Percentiles rank a stretch among this genome's conserved stretches.
These are phyloP conservation scores for Sipha maydis DNA, from an alignment of 2,888 invertebrate genomes.

Conservation along the genomic window DNA sequence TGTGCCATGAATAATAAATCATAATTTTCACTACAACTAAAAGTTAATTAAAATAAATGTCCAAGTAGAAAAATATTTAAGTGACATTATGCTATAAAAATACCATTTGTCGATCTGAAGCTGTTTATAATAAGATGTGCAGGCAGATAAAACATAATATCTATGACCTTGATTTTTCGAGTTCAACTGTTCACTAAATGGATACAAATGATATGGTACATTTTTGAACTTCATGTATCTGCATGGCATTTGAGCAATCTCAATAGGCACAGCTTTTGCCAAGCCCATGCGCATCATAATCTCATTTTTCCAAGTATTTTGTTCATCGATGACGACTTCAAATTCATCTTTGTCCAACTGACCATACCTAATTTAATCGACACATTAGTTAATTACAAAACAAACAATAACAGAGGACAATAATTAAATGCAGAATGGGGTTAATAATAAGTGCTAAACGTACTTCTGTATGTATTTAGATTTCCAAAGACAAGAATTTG, in stretches of 20 bases:
- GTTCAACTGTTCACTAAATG: constrained; percentile 17
- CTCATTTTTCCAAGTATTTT: constrained; percentile 47
- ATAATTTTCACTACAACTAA: constrained; percentile 3
- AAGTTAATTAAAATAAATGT: constrained; percentile 11
- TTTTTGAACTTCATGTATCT: constrained; percentile 18
- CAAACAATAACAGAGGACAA: background rate
- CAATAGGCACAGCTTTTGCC: background rate
- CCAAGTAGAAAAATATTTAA: background rate
- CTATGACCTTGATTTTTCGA: constrained; percentile 27
- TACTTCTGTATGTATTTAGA: constrained; percentile 49
- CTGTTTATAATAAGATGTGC: background rate
- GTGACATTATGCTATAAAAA: background rate
- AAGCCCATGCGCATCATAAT: constrained; percentile 9
- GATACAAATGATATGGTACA: constrained; percentile 47
- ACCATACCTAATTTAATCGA: constrained; percentile 8
- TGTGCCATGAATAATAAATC: constrained; percentile 15
- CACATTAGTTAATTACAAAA: background rate
- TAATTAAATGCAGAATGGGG: background rate
- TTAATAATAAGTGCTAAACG: background rate
- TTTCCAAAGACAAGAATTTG: constrained; percentile 38
- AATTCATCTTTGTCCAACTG: background rate
- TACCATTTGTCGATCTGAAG: constrained; percentile 1
- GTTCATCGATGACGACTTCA: constrained; percentile 27
- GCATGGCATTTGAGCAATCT: constrained; percentile 20
- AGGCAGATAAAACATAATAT: constrained; percentile 24